Conservation (phyloP, 2,797 vertebrate genomes). For the Parauchenoglanis ngamensis region DNA sequence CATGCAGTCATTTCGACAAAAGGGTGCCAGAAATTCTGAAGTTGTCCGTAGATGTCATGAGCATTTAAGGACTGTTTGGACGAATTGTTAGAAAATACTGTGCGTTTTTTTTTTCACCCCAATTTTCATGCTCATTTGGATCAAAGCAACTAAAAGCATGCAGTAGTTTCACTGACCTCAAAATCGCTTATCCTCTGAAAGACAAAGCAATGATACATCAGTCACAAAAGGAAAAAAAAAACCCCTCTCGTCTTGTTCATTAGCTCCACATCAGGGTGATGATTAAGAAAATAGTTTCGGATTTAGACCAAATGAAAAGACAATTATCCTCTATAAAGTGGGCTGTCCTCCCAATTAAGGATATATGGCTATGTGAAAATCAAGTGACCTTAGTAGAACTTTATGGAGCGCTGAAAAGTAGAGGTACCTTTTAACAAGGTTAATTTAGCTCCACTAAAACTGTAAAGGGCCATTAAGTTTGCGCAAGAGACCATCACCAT, state of each 20-base stretch:
- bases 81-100: neutral
- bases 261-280: slow-evolving; percentile 45
- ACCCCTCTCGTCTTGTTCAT: slow-evolving; percentile 34
- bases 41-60: neutral
- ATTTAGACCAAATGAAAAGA: slow-evolving; percentile 48
- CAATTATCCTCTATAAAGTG: slow-evolving; percentile 61
- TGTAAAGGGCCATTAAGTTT: slow-evolving; percentile 73
- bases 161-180: neutral
- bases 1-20: neutral
- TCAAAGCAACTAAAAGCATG: neutral
- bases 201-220: neutral
- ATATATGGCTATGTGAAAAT: slow-evolving; percentile 69
- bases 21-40: neutral
- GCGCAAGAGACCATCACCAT: slow-evolving; percentile 69
- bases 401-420: slow-evolving; percentile 66
- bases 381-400: slow-evolving; percentile 62
- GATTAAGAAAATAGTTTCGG: slow-evolving; percentile 53
- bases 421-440: slow-evolving; percentile 74
- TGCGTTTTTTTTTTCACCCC: neutral
- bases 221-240: slow-evolving; percentile 18
- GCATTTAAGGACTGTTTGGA: neutral
- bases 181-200: neutral
- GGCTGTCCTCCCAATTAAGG: slow-evolving; percentile 61
- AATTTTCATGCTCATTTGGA: neutral
- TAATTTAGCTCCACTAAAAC: slow-evolving; percentile 73